phyloP scores from a whole-genome alignment of 2,888 invertebrate genomes.

The Syrista parreyssii region DNA sequence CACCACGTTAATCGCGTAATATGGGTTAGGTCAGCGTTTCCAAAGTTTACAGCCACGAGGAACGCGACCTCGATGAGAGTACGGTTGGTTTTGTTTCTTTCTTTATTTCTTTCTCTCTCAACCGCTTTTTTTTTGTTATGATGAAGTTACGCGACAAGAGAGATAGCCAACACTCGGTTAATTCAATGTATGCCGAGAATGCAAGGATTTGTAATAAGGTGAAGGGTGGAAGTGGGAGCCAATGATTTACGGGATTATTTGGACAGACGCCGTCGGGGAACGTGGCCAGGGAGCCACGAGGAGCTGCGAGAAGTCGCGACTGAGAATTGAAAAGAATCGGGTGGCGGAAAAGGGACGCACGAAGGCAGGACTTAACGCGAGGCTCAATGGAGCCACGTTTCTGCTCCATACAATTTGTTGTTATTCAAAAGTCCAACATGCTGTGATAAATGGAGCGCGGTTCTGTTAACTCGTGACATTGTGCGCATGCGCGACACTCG shows the following conservation, averaged over 20 bases:
- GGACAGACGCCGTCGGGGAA: not conserved
- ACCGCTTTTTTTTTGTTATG: not conserved
- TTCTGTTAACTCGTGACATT: too few relatives aligned
- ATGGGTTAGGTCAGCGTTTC: not conserved
- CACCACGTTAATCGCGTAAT: not conserved
- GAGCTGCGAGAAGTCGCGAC: not conserved
- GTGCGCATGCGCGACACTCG: too few relatives aligned
- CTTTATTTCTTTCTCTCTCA: not conserved
- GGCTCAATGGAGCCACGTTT: not conserved
- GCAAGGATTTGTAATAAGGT: not conserved
- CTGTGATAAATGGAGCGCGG: conserved; percentile 1
- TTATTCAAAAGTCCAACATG: not conserved
- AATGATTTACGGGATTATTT: not conserved
- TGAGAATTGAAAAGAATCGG: not conserved
- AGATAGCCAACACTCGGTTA: not conserved
- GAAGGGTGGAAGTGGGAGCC: not conserved
- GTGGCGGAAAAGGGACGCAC: not conserved
- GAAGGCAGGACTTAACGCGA: not conserved
- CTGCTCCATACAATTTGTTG: conserved; percentile 1
- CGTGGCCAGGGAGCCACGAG: not conserved
- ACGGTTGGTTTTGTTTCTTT: not conserved
- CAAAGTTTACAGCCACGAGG: not conserved
- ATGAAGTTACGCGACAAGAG: not conserved
- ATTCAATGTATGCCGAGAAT: not conserved
- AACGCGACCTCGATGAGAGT: not conserved